phyloP scores from a whole-genome alignment of 2,888 invertebrate genomes.

The Ochropleura plecta region DNA sequence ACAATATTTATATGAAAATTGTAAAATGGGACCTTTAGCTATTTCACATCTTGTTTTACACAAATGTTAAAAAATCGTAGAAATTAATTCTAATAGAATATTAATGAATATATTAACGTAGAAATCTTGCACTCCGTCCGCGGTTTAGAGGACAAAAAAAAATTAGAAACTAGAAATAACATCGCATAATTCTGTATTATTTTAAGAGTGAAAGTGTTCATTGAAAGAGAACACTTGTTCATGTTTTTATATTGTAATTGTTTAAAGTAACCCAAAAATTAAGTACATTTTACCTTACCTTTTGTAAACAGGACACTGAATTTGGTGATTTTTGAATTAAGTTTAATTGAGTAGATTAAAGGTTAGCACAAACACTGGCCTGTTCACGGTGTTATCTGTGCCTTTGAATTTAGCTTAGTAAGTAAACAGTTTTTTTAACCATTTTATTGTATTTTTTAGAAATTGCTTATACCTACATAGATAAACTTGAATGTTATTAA shows the following conservation, averaged over 20 bases:
- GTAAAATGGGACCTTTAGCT: not conserved
- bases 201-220: constrained; percentile 23
- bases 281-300: constrained; percentile 46
- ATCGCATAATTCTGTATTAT: constrained; percentile 52
- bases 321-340: constrained; percentile 12
- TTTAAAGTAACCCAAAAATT: constrained; percentile 25
- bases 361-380: constrained; percentile 53
- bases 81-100: constrained; percentile 3
- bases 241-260: constrained; percentile 8
- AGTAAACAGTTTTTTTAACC: constrained; percentile 43
- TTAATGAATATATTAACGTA: constrained; percentile 21
- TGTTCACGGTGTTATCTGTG: constrained; percentile 53
- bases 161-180: constrained; percentile 29
- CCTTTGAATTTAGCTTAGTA: constrained; percentile 59
- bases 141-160: constrained; percentile 34
- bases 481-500: constrained; percentile 53
- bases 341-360: constrained; percentile 36
- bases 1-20: not conserved
- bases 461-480: constrained; percentile 40
- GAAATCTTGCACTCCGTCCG: constrained; percentile 55
- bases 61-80: not conserved
- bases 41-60: not conserved
- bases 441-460: constrained; percentile 45
- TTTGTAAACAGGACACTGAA: constrained; percentile 3
- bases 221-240: constrained; percentile 15